Evolutionary conservation across 2,888 invertebrate genomes (phyloP), one percentile per base, ranked within the genome.

Genomic region (Drosophila pseudotakahashii): DNA sequence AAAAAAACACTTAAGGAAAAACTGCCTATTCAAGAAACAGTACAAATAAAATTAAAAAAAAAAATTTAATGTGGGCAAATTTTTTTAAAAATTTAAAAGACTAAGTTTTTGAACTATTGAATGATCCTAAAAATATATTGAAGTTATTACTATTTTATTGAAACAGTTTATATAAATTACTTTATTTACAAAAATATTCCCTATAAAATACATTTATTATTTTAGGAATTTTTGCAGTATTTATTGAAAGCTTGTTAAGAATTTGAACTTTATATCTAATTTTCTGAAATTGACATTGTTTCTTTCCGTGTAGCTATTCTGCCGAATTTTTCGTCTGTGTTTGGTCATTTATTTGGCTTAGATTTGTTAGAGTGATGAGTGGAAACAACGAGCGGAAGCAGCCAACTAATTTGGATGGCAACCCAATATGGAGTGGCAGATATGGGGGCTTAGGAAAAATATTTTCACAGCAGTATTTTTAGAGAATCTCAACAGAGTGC

Each of bases 321-420:
- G 30, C 39, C 23, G 7, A 36, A 39, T 55, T 59, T 48, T 54
- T 68, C 16, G 71, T 55, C 68, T 78, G 30, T 62, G 78, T 77
- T 86, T 76, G 79, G 70, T 60, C 62, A 83, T 83, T 83, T 77
- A 72, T 83, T 83, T 83, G 81, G 84, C 82, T 86, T 83, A 64
- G 73, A 82, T 72, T 57, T 66, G 64, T 59, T 62, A 13, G 53
- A 61, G 70, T 84, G 77, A 70, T 64, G 61, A 84, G 52, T 48
- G 72, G 73, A 67, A 73, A 79, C 77, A 77, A 78, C 75, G 69
- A 83, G 73, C 87, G 82, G 82, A 82, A 86, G 81, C 74, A 68
- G 80, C 80, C 51, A 79, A 75, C 75, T 63, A 66, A 77, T 78
- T 80, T 52, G 60, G 54, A 64, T 76, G 73, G 62, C 78, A 80